Base-by-base conservation (phyloP, 37 sponge, comb jelly and placozoan genomes). In the Theonella swinhoei region DNA sequence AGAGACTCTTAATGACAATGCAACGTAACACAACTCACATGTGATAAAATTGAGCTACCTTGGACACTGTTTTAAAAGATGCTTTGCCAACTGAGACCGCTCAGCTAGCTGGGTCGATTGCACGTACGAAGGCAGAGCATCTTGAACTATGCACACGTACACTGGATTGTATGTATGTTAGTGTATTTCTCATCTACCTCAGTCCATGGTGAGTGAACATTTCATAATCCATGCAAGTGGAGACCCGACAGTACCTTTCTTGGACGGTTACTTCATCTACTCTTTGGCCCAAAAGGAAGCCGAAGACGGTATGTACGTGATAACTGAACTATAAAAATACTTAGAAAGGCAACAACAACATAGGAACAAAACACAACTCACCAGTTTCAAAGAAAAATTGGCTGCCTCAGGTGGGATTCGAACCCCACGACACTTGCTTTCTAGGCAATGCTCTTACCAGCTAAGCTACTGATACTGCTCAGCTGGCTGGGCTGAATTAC, bases 201-300 rank as follows among this genome's bases (percentile, higher is more conserved):
- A 93, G 94, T 30, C 28, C 1, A 69, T 95, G 83, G 68, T 91
- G 37, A 20, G 30, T 14, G 62, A 85, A 59, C 61, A 78, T 33
- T 9, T 79, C 54, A 26, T 95, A 2, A 54, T 81, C 1, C 95
- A 95, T 85, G 91, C 91, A 22, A 91, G 91, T 19, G 75, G 89
- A 26, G 86, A 91, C 29, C 25, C 47, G 64, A 42, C 30, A 23
- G 38, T 89, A 9, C 82, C 83, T 5, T 91, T 95, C 58, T 20
- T 87, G 14, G 91, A 88, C 39, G 95, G 95, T 76, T 91, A 80
- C 80, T 80, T 88, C 89, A 29, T 95, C 70, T 95, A 83, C 88
- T 75, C 59, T 41, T 42, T 85, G 37, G 64, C 81, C 67, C 36
- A 64, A 25, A 62, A n/a, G 24, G 42, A 2, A 2, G 40, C 29